These are phyloP conservation scores for Rhipidura dahli DNA, from an alignment of 2,113 vertebrate species.

Conservation along the genomic window DNA sequence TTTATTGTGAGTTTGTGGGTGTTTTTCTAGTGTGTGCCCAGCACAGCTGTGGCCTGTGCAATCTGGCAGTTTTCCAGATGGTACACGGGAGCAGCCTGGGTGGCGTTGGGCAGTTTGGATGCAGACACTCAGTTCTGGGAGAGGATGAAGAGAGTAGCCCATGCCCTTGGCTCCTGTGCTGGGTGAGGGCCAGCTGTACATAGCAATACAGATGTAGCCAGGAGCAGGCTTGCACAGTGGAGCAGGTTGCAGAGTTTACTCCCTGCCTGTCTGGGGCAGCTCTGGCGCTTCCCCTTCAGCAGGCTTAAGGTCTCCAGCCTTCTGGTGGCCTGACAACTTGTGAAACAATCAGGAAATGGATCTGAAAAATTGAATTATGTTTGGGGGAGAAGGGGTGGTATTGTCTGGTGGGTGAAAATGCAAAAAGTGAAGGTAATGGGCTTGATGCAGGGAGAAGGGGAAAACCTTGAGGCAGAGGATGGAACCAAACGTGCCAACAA, in stretches of 20 bases:
- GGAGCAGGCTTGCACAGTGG: not conserved
- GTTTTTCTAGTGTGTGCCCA: not conserved
- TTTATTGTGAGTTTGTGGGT: not conserved
- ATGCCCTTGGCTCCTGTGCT: not conserved
- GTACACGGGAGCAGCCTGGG: not conserved
- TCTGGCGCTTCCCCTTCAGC: accelerated
- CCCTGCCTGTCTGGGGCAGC: accelerated
- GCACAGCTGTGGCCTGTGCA: not conserved
- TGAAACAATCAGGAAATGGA: not conserved
- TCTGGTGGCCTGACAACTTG: not conserved
- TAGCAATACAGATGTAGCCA: not conserved
- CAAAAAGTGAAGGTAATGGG: not conserved
- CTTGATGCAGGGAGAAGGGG: not conserved
- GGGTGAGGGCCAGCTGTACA: not conserved
- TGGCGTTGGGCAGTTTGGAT: not conserved
- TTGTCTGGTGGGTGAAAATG: not conserved
- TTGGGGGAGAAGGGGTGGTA: not conserved
- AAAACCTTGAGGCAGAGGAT: not conserved
- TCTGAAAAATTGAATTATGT: not conserved
- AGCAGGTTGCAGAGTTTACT: not conserved
- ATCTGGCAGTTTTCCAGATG: not conserved
- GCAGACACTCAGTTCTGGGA: not conserved
- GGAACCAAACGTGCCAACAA: accelerated
- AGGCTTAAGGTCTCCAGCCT: not conserved
- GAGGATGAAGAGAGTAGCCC: not conserved